Conservation (phyloP, 1,140 invertebrate genomes). For the Drosophila kepulauana region DNA sequence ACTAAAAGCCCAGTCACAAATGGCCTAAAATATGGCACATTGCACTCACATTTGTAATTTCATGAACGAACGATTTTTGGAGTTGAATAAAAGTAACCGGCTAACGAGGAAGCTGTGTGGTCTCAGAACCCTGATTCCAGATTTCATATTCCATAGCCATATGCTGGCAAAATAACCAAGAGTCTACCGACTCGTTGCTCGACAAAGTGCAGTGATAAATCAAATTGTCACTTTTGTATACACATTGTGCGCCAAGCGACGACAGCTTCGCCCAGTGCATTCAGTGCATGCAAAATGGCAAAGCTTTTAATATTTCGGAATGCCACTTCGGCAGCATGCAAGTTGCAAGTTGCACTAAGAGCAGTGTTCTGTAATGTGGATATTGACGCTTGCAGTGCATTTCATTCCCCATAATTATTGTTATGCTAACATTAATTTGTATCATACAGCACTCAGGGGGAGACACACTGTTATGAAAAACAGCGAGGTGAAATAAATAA, state of each 20-base stretch:
- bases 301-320: constrained; percentile 54
- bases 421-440: constrained; percentile 32
- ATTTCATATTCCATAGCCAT: constrained; percentile 6
- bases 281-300: constrained; percentile 40
- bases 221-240: constrained; percentile 84
- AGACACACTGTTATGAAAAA: too few relatives aligned
- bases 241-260: constrained; percentile 67
- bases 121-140: background rate
- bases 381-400: background rate
- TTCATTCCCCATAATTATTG: constrained; percentile 63
- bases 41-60: constrained; percentile 69
- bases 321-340: constrained; percentile 25
- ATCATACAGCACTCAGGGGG: too few relatives aligned
- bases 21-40: constrained; percentile 76
- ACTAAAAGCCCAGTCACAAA: constrained; percentile 56
- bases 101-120: constrained; percentile 17
- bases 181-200: constrained; percentile 24
- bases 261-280: constrained; percentile 46
- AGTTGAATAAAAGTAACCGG: constrained; percentile 18
- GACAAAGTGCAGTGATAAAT: constrained; percentile 83
- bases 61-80: constrained; percentile 66
- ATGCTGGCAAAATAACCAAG: background rate
- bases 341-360: background rate
- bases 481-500: background rate
- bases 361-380: constrained; percentile 24